Evolutionary conservation across 2,113 vertebrate genomes (phyloP).

Genomic region (Trematocara zebra): DNA sequence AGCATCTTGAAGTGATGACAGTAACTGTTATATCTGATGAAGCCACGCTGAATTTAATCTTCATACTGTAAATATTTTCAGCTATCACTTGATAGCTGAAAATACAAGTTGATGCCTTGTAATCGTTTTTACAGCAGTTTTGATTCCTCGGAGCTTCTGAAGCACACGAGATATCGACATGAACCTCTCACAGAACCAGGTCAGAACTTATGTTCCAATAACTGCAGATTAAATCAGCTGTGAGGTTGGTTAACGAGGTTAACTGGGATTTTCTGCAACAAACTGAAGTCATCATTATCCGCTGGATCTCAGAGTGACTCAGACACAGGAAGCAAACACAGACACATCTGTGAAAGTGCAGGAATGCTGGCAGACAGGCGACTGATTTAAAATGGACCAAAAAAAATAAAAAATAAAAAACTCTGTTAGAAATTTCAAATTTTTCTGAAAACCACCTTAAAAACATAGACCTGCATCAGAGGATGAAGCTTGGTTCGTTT

Average conservation of each 20-base stretch:
- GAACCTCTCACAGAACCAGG: not conserved
- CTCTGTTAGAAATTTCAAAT: not conserved
- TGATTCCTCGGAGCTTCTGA: not conserved
- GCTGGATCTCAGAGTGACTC: not conserved
- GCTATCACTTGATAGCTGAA: not conserved
- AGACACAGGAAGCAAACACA: not conserved
- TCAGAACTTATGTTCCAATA: not conserved
- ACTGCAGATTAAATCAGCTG: not conserved
- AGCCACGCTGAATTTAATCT: not conserved
- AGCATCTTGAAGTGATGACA: not conserved
- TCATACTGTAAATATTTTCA: not conserved
- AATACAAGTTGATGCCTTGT: not conserved
- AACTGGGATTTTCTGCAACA: not conserved
- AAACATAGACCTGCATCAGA: not conserved
- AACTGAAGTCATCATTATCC: not conserved
- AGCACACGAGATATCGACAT: not conserved
- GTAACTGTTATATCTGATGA: not conserved
- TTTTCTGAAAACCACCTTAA: not conserved
- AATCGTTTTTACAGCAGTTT: not conserved
- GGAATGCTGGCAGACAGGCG: not conserved
- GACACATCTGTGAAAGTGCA: not conserved
- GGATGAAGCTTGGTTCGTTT: not conserved
- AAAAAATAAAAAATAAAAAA: rapidly evolving
- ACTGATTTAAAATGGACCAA: not conserved
- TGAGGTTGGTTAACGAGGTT: not conserved